Percentiles rank a stretch among this genome's conserved stretches.
These are phyloP conservation scores for Brenthis hecate DNA, from an alignment of 2,888 invertebrate species.

Conservation along the genomic window DNA sequence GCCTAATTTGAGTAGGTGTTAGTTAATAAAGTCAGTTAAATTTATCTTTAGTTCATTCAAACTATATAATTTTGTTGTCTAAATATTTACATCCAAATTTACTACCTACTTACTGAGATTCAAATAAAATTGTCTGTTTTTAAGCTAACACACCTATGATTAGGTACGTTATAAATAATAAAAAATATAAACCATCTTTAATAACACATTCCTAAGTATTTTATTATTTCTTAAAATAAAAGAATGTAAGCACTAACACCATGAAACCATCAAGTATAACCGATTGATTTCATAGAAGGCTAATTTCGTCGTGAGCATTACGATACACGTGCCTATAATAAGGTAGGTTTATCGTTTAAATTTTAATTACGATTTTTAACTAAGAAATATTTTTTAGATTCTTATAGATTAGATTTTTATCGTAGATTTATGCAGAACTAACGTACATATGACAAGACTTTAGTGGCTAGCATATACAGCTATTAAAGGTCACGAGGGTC, in stretches of 20 bases:
- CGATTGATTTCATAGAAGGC: conserved; percentile 27
- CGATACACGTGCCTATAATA: conserved; percentile 7
- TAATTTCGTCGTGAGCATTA: conserved; percentile 14
- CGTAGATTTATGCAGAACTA: too few relatives aligned
- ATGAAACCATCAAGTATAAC: conserved; percentile 20
- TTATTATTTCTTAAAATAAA: background rate
- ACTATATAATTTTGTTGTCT: background rate
- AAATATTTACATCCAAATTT: too few relatives aligned
- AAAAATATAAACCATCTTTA: background rate
- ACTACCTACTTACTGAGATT: too few relatives aligned
- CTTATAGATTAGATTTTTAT: too few relatives aligned
- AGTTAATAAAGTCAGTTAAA: background rate
- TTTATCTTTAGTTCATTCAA: background rate
- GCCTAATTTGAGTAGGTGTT: conserved; percentile 1
- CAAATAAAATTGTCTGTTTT: too few relatives aligned
- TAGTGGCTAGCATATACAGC: too few relatives aligned
- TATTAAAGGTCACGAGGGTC: too few relatives aligned
- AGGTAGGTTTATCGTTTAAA: background rate
- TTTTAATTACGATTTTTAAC: background rate
- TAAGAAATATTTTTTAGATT: too few relatives aligned
- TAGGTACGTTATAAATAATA: too few relatives aligned
- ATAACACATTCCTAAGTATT: background rate
- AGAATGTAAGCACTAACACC: conserved; percentile 17
- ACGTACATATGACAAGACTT: too few relatives aligned
- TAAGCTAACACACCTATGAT: too few relatives aligned